phyloP scores from a whole-genome alignment of 2,113 vertebrate species.

The Loxodonta africana region DNA sequence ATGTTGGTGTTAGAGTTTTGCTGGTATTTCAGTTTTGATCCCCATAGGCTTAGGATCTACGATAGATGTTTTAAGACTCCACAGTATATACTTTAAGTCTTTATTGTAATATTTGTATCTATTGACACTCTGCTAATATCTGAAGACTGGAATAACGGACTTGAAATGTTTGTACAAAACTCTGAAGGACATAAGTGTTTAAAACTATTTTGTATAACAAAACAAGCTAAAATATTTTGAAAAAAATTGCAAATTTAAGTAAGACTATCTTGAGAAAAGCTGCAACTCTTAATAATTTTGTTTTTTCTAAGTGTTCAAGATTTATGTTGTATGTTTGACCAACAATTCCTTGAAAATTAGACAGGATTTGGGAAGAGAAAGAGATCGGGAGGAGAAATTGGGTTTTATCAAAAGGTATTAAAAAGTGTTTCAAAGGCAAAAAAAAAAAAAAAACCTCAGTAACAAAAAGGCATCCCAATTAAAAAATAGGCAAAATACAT shows the following conservation, averaged over 20 bases:
- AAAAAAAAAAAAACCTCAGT: no score
- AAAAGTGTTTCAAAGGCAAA: slow-evolving; percentile 34
- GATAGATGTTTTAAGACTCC: slow-evolving; percentile 79
- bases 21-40: slow-evolving; percentile 78
- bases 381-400: not conserved
- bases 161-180: slow-evolving; percentile 89
- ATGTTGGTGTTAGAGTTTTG: slow-evolving; percentile 79
- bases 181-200: slow-evolving; percentile 81
- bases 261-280: slow-evolving; percentile 78
- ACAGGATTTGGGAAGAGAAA: slow-evolving; percentile 74
- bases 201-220: slow-evolving; percentile 88
- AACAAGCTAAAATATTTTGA: slow-evolving; percentile 80
- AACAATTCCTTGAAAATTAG: slow-evolving; percentile 72
- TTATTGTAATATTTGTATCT: slow-evolving; percentile 87
- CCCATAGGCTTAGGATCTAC: slow-evolving; percentile 75
- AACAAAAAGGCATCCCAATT: no score
- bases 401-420: slow-evolving; percentile 68
- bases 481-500: no score
- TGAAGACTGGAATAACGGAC: slow-evolving; percentile 86
- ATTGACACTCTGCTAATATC: slow-evolving; percentile 86
- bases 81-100: slow-evolving; percentile 84
- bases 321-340: slow-evolving; percentile 45
- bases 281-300: slow-evolving; percentile 80
- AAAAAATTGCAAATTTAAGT: slow-evolving; percentile 67
- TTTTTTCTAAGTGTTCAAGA: slow-evolving; percentile 62